Evolutionary conservation across 2,888 invertebrate genomes (phyloP), one percentile per base, ranked within the genome.

Genomic region (Epiblema foenella): DNA sequence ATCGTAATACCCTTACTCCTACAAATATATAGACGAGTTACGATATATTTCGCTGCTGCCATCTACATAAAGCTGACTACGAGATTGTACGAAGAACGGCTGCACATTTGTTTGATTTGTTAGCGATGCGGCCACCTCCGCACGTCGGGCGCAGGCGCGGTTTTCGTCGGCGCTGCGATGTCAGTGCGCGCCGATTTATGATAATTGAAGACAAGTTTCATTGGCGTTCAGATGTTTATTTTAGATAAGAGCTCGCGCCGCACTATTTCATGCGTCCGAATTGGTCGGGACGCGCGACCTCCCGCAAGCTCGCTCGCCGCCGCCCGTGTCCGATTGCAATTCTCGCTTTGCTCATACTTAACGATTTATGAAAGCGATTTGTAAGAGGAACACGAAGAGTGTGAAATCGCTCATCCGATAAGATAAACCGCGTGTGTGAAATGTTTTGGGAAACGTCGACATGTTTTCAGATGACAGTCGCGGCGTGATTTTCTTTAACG

Each of bases 141-240:
- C 70, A 64, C 62, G 54, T 20, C 57, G 79, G 79, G 83, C 78
- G 82, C 82, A 76, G 88, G 89, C 86, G 88, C 87, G 87, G 86
- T 85, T 87, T 86, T 88, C 88, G 83, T 87, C 88, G 86, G 81
- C 64, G 46, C 58, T 60, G 77, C 86, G 85, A 82, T 86, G 91
- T 89, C 92, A 89, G 88, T 85, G 82, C 84, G 80, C 84, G 86
- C 88, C 91, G 92, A 93, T 93, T 93, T 93, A 93, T 92, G 91
- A 91, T 93, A 93, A 93, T 93, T 92, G 91, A 93, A 93, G 91
- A 87, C 93, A 89, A 91, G 93, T 91, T 92, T 91, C 92, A 91
- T 89, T 87, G 90, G 88, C 88, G 88, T 85, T 89, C 89, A 85
- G 92, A 93, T 93, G 91, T 93, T 93, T 93, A 93, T 93, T 93